Base-by-base conservation (phyloP, 1,140 invertebrate genomes). In the Drosophila burlai region DNA sequence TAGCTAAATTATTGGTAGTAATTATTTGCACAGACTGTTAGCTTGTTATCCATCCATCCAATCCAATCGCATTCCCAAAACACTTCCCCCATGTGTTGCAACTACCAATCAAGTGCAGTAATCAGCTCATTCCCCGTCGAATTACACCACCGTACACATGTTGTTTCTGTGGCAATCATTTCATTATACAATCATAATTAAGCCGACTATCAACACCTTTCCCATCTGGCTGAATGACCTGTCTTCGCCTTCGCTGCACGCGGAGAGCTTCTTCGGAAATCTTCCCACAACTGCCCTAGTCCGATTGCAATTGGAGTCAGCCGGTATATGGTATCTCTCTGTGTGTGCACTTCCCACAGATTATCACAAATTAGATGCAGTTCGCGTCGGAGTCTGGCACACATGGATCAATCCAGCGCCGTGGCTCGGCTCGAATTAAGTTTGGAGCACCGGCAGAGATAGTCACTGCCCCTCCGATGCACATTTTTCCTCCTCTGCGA, bases 361-460 rank as follows among this genome's bases (percentile, higher is more conserved):
- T 89, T 89, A 89, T 89, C 83, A 80, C 83, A 89, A 87, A 87
- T 87, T 87, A 87, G 83, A 79, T 84, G 83, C 79, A 86, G 79
- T 80, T 83, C 76, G 64, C 79, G 62, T 76, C 38, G 50, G 45
- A 76, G 57, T 69, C 54, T 57, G 67, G 57, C 68, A 81, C 60
- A 81, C 79, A 81, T 64, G 78, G 80, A 77, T 82, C 66, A 74
- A 74, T 74, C 68, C 54, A 15, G 15, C n/a, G 54, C 34, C 21
- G 21, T 26, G 40, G 57, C 40, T 62, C 52, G 60, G 46, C 83
- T 84, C 74, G 72, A 89, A 89, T 89, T 89, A 81, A 81, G 79
- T 79, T 61, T 89, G 59, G 63, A 89, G 69, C 77, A 68, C 65
- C 46, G 54, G 42, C 50, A 50, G 43, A 50, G 42, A 52, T 54